Conservation (phyloP, 2,113 vertebrate genomes). For the Nymphicus hollandicus region DNA sequence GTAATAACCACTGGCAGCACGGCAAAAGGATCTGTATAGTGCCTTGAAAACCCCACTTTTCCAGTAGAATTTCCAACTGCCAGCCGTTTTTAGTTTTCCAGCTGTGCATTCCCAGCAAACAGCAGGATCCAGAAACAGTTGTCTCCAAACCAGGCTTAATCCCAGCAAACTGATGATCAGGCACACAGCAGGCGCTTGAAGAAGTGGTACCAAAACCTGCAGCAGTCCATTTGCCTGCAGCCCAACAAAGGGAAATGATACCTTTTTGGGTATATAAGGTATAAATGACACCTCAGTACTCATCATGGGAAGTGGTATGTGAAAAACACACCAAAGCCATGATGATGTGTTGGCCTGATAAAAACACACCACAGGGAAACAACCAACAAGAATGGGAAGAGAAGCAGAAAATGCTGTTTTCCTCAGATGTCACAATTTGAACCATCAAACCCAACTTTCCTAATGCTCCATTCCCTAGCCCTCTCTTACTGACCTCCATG, state of each 20-base stretch:
- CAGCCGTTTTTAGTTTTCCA: background rate
- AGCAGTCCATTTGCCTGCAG: background rate
- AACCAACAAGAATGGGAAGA: background rate
- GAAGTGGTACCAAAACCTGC: background rate
- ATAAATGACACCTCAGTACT: background rate
- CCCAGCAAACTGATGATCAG: background rate
- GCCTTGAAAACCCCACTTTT: background rate
- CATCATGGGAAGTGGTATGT: background rate
- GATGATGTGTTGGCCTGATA: background rate
- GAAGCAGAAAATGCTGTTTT: background rate
- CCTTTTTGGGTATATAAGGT: background rate
- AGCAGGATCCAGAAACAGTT: background rate
- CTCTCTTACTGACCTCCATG: background rate
- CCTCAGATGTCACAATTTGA: background rate
- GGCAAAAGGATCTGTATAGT: background rate
- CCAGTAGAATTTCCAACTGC: background rate
- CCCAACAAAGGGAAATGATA: background rate
- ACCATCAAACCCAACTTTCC: background rate
- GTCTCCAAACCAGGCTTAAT: background rate
- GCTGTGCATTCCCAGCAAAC: background rate
- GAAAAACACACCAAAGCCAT: background rate
- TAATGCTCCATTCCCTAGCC: background rate
- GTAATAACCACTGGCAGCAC: background rate
- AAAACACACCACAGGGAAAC: background rate
- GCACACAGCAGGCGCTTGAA: background rate